Percentiles rank a stretch among this genome's conserved stretches.
These are phyloP conservation scores for Poeciliopsis gracilis DNA, from an alignment of 2,797 vertebrate genomes.

Conservation along the genomic window DNA sequence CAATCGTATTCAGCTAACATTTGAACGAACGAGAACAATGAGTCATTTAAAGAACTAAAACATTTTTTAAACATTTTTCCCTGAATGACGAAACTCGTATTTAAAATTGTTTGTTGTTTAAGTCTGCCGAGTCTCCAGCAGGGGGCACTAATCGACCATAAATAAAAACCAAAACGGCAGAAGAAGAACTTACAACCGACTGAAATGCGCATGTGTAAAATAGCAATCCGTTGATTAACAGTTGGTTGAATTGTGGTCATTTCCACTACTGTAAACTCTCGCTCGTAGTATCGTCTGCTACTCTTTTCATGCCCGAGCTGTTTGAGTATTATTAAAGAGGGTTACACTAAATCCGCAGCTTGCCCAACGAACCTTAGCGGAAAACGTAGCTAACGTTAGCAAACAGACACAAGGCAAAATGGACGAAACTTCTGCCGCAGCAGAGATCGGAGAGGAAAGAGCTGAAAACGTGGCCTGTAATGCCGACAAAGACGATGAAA, in stretches of 20 bases:
- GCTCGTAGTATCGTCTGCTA: not conserved
- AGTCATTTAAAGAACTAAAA: not conserved
- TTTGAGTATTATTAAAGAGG: not conserved
- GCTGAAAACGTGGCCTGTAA: conserved; percentile 2
- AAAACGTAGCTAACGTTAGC: conserved; percentile 1
- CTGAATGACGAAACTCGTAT: not conserved
- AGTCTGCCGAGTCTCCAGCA: not conserved
- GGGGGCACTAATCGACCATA: not conserved
- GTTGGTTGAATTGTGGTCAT: not conserved
- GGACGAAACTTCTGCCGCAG: conserved; percentile 55
- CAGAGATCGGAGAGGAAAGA: conserved; percentile 19
- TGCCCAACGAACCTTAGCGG: conserved; percentile 25
- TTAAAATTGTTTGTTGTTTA: not conserved
- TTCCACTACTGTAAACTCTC: not conserved
- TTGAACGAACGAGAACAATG: not conserved
- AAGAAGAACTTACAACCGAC: not conserved
- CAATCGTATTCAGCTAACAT: not conserved
- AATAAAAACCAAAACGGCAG: not conserved
- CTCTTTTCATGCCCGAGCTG: not conserved
- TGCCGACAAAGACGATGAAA: not conserved
- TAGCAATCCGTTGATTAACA: not conserved
- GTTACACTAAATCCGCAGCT: not conserved
- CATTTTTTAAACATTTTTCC: not conserved
- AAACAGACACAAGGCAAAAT: conserved; percentile 62
- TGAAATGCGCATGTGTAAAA: conserved; percentile 17